Percentiles rank a stretch among this genome's conserved stretches.
Conservation (phyloP, 2,113 vertebrate genomes). For the Zosterops pallidus region DNA sequence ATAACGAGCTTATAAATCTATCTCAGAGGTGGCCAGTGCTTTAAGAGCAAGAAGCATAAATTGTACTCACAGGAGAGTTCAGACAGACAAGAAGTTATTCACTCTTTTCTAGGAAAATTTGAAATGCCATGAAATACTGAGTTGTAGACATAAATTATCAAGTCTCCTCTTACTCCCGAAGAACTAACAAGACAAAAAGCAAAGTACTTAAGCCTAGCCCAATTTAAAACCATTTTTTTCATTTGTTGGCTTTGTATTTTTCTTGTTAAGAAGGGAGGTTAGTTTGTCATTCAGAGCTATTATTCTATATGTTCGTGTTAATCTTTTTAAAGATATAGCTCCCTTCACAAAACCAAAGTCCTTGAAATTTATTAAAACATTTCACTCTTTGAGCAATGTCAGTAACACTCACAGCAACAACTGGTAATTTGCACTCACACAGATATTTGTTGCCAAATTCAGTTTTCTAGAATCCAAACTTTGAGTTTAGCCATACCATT, state of each 20-base stretch:
- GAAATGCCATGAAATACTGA: constrained; percentile 42
- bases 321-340: neutral
- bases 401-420: neutral
- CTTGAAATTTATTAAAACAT: neutral
- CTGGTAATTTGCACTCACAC: neutral
- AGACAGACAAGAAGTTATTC: constrained; percentile 20
- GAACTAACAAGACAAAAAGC: neutral
- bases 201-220: neutral
- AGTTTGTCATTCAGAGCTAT: neutral
- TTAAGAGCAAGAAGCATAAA: constrained; percentile 41
- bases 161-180: neutral
- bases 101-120: constrained; percentile 38
- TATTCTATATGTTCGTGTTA: neutral
- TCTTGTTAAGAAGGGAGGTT: neutral
- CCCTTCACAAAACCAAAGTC: neutral
- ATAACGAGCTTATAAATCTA: constrained; percentile 63
- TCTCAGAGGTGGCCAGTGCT: constrained; percentile 34
- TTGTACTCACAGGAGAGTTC: constrained; percentile 13
- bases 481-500: neutral
- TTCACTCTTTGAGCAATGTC: neutral
- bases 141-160: constrained; percentile 31
- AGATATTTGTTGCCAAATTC: neutral
- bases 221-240: neutral
- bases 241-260: neutral
- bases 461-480: neutral